Evolutionary conservation across 2,113 vertebrate genomes (phyloP), one percentile per base, ranked within the genome.

Genomic region (Sander vitreus): DNA sequence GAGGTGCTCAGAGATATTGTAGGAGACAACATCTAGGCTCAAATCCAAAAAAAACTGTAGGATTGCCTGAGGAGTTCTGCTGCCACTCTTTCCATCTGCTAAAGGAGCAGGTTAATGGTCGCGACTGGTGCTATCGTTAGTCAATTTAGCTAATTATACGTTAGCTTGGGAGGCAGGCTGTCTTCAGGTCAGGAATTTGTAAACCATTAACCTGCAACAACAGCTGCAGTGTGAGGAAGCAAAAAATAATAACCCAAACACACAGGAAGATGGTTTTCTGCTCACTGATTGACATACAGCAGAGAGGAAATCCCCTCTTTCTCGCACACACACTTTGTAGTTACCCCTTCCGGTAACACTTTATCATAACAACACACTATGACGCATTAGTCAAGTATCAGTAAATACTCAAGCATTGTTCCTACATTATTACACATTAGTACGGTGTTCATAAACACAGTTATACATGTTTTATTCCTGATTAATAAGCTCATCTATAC

Each of bases 151-250:
- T 93, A 93, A 94, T 94, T 91, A 84, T 60, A 85, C 60, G 85
- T 92, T 87, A 25, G 85, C 71, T 25, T 13, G 67, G 67, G 73
- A 87, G 86, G 88, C 79, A 30, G 77, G 48, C 50, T 71, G 87
- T 78, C 88, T 80, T 51, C 14, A 64, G 90, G 90, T 51, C 14
- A 64, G 90, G 90, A 93, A 86, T 94, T 86, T 92, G 88, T 93
- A 91, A 94, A 93, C 83, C 89, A 90, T 95, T 91, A 91, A 86
- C 89, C 78, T 84, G 30, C 58, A 66, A 19, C 65, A 72, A 59
- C 84, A 88, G 87, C 84, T 88, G 87, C 87, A 78, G 63, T 23
- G 51, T 82, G 85, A 66, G 57, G 76, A 67, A 76, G 78, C 64
- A 21, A 77, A 86, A 16, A 63, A 69, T 76, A 60, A 80, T 36